Conservation (phyloP, 2,888 invertebrate species). For the Heliconius aoede region DNA sequence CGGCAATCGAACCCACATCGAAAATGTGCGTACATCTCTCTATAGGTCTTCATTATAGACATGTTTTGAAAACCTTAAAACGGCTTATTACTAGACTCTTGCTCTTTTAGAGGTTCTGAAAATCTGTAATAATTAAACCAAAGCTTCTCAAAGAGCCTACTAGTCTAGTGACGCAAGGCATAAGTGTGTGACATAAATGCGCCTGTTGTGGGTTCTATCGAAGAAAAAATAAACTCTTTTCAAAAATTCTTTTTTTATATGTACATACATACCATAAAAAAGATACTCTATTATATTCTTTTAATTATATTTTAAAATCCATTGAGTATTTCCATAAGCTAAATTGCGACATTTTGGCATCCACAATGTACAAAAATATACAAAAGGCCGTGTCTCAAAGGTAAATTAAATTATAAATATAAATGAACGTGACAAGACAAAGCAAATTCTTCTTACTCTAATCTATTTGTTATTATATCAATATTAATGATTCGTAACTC, state of each 20-base stretch:
- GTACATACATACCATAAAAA: not conserved
- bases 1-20: no score
- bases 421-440: slow-evolving; percentile 15
- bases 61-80: no score
- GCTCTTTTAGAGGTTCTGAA: no score
- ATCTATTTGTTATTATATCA: slow-evolving; percentile 33
- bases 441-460: not conserved
- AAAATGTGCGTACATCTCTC: no score
- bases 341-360: not conserved
- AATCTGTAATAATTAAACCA: no score
- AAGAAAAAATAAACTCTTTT: no score
- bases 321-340: not conserved
- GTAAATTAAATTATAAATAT: slow-evolving; percentile 3
- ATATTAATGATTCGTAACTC: slow-evolving; percentile 32
- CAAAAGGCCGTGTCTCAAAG: not conserved
- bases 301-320: not conserved
- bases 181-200: no score
- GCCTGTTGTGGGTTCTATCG: no score
- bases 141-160: no score
- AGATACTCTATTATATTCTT: not conserved
- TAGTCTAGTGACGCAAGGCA: no score
- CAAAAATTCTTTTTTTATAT: not conserved
- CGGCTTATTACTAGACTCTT: no score
- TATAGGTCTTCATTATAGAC: no score
- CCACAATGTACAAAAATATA: slow-evolving; percentile 4